Base-by-base conservation (phyloP, 2,113 vertebrate genomes). In the Monopterus albus region DNA sequence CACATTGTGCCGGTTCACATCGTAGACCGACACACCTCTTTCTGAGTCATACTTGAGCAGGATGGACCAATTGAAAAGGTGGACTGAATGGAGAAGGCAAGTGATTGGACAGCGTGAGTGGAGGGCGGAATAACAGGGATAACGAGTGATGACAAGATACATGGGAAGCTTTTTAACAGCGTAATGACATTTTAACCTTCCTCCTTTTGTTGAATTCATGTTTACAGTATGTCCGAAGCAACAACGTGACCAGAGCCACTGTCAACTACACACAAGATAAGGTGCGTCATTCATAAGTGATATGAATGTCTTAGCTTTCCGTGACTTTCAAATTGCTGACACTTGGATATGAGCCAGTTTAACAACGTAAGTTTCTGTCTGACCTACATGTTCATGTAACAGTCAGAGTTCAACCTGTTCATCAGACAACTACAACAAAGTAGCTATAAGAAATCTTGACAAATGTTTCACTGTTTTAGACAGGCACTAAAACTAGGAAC, bases 11-110 rank as follows among this genome's bases (percentile, higher is more conserved):
- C 82, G 88, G 78, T 78, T 84, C 85, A 89, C 79, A 86, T 84
- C 78, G 89, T 84, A 91, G 90, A 92, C 92, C 84, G 82, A 92
- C 91, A 92, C 91, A 90, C 91, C 84, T 93, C 92, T 94, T 94
- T 94, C 94, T 94, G 94, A 94, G 94, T 94, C 94, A 93, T 93
- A 93, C 91, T 94, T 94, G 92, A 93, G 91, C 87, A 82, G 83
- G 75, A 92, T 92, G 92, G 86, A 87, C 87, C 82, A 78, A 91
- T 83, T 90, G 88, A 87, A 89, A 93, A 92, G 93, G 82, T 79
- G 78, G 57, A 81, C 78, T 90, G 83, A 51, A 92, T 90, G 91
- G 78, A 76, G 76, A 85, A 90, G 83, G 88, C 83, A 89, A 83
- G 88, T 71, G 79, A 85, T 67, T 89, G 85, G 90, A 86, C 77